Evolutionary conservation across 2,888 invertebrate species (phyloP), one percentile per base, ranked within the genome.

Genomic region (Macrosiphum euphorbiae): DNA sequence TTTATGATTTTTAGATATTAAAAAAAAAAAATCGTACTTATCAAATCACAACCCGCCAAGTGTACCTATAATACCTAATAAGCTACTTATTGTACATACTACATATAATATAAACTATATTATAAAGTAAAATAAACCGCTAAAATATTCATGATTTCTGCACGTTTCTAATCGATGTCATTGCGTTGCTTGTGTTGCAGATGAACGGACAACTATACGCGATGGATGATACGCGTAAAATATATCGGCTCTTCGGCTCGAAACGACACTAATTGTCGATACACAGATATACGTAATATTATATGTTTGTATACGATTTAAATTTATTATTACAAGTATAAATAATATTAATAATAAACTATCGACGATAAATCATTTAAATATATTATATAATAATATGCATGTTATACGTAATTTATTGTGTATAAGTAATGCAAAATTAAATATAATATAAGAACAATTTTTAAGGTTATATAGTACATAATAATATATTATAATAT

Each of bases 241-340:
- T 35, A 78, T 35, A 78, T 90, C 26, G n/a, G 35, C 44, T 26
- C 50, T 44, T 50, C 41, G 26, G 35, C 26, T 90, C 78, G n/a
- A 78, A 78, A 28, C 78, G 35, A 78, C 61, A 44, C 58, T 61
- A 50, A 78, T 90, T 78, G 50, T 78, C 50, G 13, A 61, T 61
- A 86, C 35, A 47, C 55, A 86, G 16, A 84, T 85, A 91, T 85
- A 44, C 85, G 44, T 91, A 91, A 58, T 78, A 78, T 78, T 78
- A 50, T 78, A 50, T 84, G 84, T 91, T 55, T 55, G 84, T 91
- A 91, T 91, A 91, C 84, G 84, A 91, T 85, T 91, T 85, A n/a
- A 55, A 85, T 91, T 91, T 44, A 91, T 84, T 85, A 55, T 90
- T 35, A 50, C 26, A 88, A 5, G 52, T 84, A 28, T 41, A 91